A percentile compares a stretch with the other conserved stretches of the same genome.
phyloP scores from a whole-genome alignment of 1,140 invertebrate species.

The Papilio polytes region DNA sequence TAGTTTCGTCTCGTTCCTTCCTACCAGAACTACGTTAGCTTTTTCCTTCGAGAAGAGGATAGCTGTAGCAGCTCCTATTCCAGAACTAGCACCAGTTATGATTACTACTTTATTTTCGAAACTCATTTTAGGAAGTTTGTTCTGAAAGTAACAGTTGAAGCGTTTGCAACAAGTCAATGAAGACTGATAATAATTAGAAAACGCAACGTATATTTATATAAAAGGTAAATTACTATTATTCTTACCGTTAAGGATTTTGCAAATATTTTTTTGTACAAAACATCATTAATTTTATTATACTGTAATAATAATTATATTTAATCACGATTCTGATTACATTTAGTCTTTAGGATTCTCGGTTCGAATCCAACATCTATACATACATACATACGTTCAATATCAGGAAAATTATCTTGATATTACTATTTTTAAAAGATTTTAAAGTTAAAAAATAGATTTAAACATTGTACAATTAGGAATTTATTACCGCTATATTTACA shows the following conservation, averaged over 20 bases:
- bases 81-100: not conserved
- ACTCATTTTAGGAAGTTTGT: not conserved
- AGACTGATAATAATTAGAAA: conserved; percentile 9
- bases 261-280: not conserved
- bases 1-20: not conserved
- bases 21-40: not conserved
- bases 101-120: conserved; percentile 3
- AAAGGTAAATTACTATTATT: not conserved
- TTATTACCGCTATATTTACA: not conserved
- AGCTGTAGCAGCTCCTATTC: not conserved
- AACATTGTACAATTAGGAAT: not conserved
- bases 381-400: too few species aligned
- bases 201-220: not conserved
- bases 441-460: not conserved
- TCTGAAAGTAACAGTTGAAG: not conserved
- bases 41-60: conserved; percentile 1
- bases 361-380: not conserved
- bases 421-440: not conserved
- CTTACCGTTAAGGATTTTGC: not conserved
- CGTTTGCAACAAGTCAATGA: not conserved
- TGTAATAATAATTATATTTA: not conserved
- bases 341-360: not conserved
- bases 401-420: not conserved
- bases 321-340: not conserved
- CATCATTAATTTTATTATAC: conserved; percentile 1